Evolutionary conservation across 2,888 invertebrate species (phyloP), one percentile per base, ranked within the genome.

Genomic region (Tolmerus cingulatus): DNA sequence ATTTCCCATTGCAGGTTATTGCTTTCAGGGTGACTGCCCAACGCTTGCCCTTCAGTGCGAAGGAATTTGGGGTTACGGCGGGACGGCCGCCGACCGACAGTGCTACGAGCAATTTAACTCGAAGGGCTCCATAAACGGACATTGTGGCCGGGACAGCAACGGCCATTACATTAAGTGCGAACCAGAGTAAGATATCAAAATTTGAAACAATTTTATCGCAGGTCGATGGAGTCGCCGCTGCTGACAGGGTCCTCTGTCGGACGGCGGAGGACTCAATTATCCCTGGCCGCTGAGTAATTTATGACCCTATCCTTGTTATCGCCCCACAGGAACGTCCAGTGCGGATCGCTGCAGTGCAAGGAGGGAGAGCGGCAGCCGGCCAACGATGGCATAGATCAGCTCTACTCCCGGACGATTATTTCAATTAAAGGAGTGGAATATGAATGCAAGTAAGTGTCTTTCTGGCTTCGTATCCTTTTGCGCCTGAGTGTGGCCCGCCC

Each of bases 61-160:
- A 91, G 95, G 95, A 89, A 96, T 99, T 90, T 99, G 99, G 99
- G 99, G 98, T 34, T 95, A 96, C 90, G 97, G 97, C 14, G 96
- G 97, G 0, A 93, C 94, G 77, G 96, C 96, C 0, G 98, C 97
- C 2, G 97, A 98, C 91, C 94, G 95, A 89, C 95, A 97, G 90
- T 99, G 99, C 93, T 99, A 97, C 93, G 97, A 98, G 89, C 96
- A 98, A 93, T 98, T 98, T 93, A 99, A 99, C 93, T 96, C 97
- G 0, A 97, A 98, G 91, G 99, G 99, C 14, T 97, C 97, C 79
- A 96, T 97, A 89, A 98, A 97, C 90, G 99, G 99, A 0, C 98
- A 99, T 92, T 99, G 99, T 92, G 99, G 99, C 74, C 95, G 95
- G 89, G 96, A 97, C 90, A 92, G 92, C 89, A 94, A 93, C 88